Base-by-base conservation (phyloP, 2,797 vertebrate genomes). In the Melopsittacus undulatus region DNA sequence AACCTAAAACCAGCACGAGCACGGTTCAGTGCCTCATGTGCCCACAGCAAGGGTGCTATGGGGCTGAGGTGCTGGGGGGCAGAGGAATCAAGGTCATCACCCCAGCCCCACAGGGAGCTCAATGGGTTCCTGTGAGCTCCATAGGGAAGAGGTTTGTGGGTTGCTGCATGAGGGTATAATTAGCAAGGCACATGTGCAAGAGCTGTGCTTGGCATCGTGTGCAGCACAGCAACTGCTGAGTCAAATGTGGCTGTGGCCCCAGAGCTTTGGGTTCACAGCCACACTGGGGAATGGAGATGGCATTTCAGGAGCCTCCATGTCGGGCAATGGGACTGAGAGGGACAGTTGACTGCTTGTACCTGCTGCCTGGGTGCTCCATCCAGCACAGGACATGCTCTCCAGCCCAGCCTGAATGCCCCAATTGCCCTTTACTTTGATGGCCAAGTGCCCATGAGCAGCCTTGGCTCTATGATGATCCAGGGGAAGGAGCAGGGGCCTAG, bases 261-360 rank as follows among this genome's bases (percentile, higher is more conserved):
- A 56, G 20, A 7, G 32, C 20, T 42, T 20, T 11, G 7, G 21
- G 23, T 32, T 32, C 42, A 11, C 29, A 42, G 56, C 76, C 1
- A 2, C 22, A 49, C 49, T 9, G 54, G 10, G 63, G 43, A 54
- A n/a, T 1, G 7, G 8, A 2, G 13, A 18, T 7, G 30, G 57
- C 23, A 6, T 45, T 70, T 21, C 4, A 42, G 42, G 19, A 13
- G 2, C 11, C 12, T 7, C 63, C 5, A 0, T 1, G 1, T 2
- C 3, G 13, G 1, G 4, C n/a, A 45, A 14, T 0, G 2, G 24
- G 24, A 10, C 5, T 0, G 0, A 27, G 19, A 12, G 11, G 9
- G 5, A 30, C 6, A 12, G 36, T 36, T 49, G 11, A 12, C 27
- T 6, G 4, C 14, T 9, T 15, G 0, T 23, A 1, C 4, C 20